A percentile compares a stretch with the other conserved stretches of the same genome.
phyloP scores from a whole-genome alignment of 2,797 vertebrate species.

The Iguana delicatissima region DNA sequence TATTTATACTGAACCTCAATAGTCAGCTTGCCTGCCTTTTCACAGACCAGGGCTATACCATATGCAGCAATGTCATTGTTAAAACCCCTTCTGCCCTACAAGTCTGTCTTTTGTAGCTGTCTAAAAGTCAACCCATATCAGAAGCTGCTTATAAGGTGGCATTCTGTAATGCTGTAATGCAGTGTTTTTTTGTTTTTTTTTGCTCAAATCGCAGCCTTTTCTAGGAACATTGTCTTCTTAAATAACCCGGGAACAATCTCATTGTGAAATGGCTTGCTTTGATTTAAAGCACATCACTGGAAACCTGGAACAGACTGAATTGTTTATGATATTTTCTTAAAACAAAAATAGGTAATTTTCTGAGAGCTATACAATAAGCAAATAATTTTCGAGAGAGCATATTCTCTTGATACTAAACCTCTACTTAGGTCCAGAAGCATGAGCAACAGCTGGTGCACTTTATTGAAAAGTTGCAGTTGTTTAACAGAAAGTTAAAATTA shows the following conservation, averaged over 20 bases:
- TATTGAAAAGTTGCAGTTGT: background rate
- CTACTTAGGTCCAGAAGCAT: conserved; percentile 19
- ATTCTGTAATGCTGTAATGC: background rate
- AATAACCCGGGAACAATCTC: background rate
- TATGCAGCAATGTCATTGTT: background rate
- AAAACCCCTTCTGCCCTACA: background rate
- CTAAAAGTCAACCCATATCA: accelerated
- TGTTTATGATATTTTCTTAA: conserved; percentile 7
- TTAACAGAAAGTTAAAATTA: conserved; percentile 17
- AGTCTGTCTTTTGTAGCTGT: conserved; percentile 17
- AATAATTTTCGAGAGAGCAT: conserved; percentile 7
- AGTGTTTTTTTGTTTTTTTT: background rate
- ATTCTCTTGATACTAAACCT: conserved; percentile 34
- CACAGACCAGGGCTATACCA: background rate
- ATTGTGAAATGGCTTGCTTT: conserved; percentile 32
- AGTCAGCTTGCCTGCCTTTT: background rate
- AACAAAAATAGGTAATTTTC: background rate
- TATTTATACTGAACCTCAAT: background rate
- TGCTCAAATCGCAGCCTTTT: background rate
- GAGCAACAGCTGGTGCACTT: conserved; percentile 17
- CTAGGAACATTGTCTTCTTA: background rate
- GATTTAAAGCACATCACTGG: background rate
- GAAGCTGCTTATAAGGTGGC: background rate
- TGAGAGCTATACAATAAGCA: conserved; percentile 36
- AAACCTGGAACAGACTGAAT: conserved; percentile 11